These are phyloP conservation scores for Scalopus aquaticus DNA, from an alignment of 2,113 vertebrate species.

Conservation along the genomic window DNA sequence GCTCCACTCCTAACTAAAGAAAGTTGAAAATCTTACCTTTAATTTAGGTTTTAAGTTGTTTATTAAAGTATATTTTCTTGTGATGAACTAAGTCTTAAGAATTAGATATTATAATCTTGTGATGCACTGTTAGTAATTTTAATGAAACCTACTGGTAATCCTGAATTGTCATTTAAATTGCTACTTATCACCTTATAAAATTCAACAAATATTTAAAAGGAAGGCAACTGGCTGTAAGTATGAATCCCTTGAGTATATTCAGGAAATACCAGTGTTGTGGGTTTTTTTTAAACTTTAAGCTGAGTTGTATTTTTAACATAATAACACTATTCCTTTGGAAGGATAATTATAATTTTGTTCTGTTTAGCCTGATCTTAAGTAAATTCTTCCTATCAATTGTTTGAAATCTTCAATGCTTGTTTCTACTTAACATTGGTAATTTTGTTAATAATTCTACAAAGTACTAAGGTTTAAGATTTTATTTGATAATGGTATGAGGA, in stretches of 20 bases:
- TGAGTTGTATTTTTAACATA: slow-evolving; percentile 48
- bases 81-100: slow-evolving; percentile 3
- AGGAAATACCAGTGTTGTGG: slow-evolving; percentile 21
- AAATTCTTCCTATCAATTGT: slow-evolving; percentile 1
- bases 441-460: slow-evolving; percentile 45
- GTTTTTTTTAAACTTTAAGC: not conserved
- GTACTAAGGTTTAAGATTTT: slow-evolving; percentile 38
- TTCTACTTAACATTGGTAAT: slow-evolving; percentile 47
- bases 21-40: not conserved
- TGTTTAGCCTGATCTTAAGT: slow-evolving; percentile 29
- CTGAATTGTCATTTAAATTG: slow-evolving; percentile 52
- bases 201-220: slow-evolving; percentile 54
- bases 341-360: slow-evolving; percentile 32
- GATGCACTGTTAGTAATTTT: not conserved
- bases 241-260: slow-evolving; percentile 23
- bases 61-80: slow-evolving; percentile 45
- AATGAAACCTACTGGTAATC: slow-evolving; percentile 13
- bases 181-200: slow-evolving; percentile 40
- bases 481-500: not conserved
- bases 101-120: slow-evolving; percentile 40
- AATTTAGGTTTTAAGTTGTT: slow-evolving; percentile 38
- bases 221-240: slow-evolving; percentile 3
- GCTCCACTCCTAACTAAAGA: not conserved
- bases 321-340: slow-evolving; percentile 35
- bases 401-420: slow-evolving; percentile 37